Evolutionary conservation across 2,797 vertebrate genomes (phyloP).

Genomic region (Notolabrus celidotus): DNA sequence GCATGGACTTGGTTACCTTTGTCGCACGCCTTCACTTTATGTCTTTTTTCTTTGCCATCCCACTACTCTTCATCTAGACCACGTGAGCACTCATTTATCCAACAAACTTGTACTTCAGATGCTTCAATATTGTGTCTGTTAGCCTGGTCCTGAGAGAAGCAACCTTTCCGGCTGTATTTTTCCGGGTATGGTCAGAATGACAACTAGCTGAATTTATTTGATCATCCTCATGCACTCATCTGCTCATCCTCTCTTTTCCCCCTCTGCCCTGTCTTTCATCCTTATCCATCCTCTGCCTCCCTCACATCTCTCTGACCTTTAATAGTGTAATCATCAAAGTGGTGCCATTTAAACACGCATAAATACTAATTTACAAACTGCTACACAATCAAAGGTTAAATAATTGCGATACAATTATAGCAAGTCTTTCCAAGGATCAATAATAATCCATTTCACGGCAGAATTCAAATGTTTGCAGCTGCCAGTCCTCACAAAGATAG

Average conservation of each 20-base stretch:
- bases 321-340: conserved; percentile 55
- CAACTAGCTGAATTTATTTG: background rate
- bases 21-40: conserved; percentile 35
- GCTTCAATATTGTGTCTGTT: background rate
- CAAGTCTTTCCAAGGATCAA: conserved; percentile 28
- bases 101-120: background rate
- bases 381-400: conserved; percentile 47
- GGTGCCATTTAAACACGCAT: conserved; percentile 59
- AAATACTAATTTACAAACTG: conserved; percentile 51
- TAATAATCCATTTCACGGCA: conserved; percentile 32
- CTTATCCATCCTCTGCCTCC: conserved; percentile 3
- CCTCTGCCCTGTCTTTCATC: conserved; percentile 1
- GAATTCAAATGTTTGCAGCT: conserved; percentile 43
- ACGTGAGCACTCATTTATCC: background rate
- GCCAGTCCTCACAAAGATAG: conserved; percentile 32
- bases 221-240: conserved; percentile 1
- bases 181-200: background rate
- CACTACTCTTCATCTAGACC: conserved; percentile 5
- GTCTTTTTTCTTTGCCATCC: conserved; percentile 9
- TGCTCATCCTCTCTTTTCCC: background rate
- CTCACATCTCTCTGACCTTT: conserved; percentile 67
- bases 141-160: no score
- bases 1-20: conserved; percentile 65
- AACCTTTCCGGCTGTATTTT: background rate
- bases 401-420: conserved; percentile 36